Evolutionary conservation across 2,113 vertebrate genomes (phyloP), one percentile per base, ranked within the genome.

Genomic region (Setophaga coronata): DNA sequence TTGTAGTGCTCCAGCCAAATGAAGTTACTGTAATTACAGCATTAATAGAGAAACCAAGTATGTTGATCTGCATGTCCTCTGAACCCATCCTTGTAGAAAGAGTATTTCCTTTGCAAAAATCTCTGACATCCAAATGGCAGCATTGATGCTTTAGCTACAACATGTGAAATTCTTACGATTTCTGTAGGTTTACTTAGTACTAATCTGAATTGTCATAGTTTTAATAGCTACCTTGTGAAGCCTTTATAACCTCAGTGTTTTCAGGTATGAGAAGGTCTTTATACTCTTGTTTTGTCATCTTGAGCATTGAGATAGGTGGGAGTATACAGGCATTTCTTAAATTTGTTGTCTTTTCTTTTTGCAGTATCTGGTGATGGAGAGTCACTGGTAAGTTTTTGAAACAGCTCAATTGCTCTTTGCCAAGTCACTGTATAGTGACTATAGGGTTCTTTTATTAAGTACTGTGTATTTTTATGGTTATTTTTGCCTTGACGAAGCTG

Each of bases 311-410:
- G 10, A 12, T 54, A 24, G 10, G 7, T 48, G 53, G 62, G 25
- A 38, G 25, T 9, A 8, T 36, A 33, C 11, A 50, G 38, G 36
- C 4, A 26, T 45, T 56, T 70, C 43, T 70, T 89, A 57, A 79
- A 87, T 38, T 58, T 56, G 12, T 23, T 82, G 3, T 87, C 51
- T 56, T 74, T 88, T 90, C 81, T 36, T 98, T 58, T 97, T 95
- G 17, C 78, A 99, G 99, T 98, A 12, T 98, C 98, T 61, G 98
- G 98, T 84, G 99, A 99, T 81, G 99, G 98, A 94, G 99, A 99
- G 69, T 98, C 98, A 21, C 83, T 99, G 99, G 99, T 99, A 98
- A 99, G 99, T 95, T 87, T 86, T 31, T 78, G 47, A 85, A 90
- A 66, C 18, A 3, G 9, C 21, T 28, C 3, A 1, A 10, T 38